A percentile compares a stretch with the other conserved stretches of the same genome.
Evolutionary conservation across 1,140 invertebrate genomes (phyloP).

Genomic region (Protaetia brevitarsis): DNA sequence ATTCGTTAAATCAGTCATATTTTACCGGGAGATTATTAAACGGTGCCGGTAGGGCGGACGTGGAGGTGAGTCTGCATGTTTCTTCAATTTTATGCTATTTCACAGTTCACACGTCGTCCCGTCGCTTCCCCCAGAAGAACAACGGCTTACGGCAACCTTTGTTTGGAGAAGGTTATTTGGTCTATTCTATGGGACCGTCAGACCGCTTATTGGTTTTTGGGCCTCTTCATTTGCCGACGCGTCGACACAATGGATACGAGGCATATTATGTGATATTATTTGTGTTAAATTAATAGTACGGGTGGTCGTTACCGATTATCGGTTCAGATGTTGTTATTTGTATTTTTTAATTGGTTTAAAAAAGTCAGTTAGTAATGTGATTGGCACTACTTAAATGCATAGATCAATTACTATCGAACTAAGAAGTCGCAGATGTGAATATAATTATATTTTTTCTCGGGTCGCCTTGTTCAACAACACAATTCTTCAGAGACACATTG

Average conservation of each 20-base stretch:
- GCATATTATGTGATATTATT: too few relatives aligned
- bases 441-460: too few relatives aligned
- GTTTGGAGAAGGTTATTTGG: slow-evolving; percentile 4
- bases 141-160: not conserved
- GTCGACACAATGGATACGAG: too few relatives aligned
- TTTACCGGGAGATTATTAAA: slow-evolving; percentile 10
- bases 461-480: too few relatives aligned
- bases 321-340: not conserved
- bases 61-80: slow-evolving; percentile 25
- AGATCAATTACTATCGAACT: too few relatives aligned
- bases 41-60: not conserved
- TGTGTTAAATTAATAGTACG: slow-evolving; percentile 5
- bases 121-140: not conserved
- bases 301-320: not conserved
- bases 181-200: not conserved
- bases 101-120: slow-evolving; percentile 37
- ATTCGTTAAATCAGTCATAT: slow-evolving; percentile 15
- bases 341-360: too few relatives aligned
- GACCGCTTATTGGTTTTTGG: not conserved
- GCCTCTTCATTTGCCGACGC: not conserved
- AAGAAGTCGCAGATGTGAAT: too few relatives aligned
- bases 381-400: too few relatives aligned
- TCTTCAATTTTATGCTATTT: slow-evolving; percentile 38
- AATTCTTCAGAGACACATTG: too few relatives aligned
- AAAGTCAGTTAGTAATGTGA: not conserved